Evolutionary conservation across 2,797 vertebrate genomes (phyloP).

Genomic region (Carcharodon carcharias): DNA sequence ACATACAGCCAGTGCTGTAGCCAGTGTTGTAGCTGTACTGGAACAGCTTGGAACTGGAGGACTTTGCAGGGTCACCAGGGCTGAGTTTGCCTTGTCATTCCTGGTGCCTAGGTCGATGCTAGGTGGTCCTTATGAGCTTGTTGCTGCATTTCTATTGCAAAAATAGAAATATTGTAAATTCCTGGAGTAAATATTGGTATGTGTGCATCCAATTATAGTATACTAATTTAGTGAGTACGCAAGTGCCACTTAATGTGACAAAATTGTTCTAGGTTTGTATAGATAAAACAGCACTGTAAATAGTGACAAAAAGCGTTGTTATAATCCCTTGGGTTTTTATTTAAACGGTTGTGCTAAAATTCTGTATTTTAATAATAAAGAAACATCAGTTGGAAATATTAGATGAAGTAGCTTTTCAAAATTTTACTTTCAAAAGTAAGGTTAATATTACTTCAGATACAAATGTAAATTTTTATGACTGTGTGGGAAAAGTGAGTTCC

Average conservation of each 20-base stretch:
- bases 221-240: background rate
- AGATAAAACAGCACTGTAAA: background rate
- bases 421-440: background rate
- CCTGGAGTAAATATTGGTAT: background rate
- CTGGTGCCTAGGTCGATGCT: too few relatives aligned
- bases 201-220: background rate
- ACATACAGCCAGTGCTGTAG: too few relatives aligned
- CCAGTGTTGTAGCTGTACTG: too few relatives aligned
- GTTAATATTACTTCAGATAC: background rate
- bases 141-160: background rate
- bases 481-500: too few relatives aligned
- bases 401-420: background rate
- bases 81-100: too few relatives aligned
- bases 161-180: background rate
- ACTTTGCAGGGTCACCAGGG: too few relatives aligned
- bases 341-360: background rate
- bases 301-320: background rate
- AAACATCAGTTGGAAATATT: background rate
- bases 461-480: background rate
- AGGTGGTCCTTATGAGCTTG: background rate
- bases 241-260: background rate
- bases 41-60: too few relatives aligned
- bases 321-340: background rate
- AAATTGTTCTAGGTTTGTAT: background rate
- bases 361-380: background rate